Conservation (phyloP, 2,113 vertebrate species). For the Thinocorus orbignyianus region DNA sequence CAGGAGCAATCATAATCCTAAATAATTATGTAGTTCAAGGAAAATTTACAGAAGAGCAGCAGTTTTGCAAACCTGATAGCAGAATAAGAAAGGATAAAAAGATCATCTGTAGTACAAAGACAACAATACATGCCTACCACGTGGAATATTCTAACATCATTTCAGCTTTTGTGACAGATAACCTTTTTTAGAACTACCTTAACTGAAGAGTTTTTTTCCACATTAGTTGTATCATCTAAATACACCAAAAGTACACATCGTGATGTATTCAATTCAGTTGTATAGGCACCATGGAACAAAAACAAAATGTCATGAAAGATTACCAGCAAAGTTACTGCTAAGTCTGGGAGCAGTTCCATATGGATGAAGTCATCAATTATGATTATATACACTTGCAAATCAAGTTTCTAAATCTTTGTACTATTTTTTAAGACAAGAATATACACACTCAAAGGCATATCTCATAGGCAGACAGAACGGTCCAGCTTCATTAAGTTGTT, state of each 20-base stretch:
- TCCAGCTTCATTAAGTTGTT: not conserved
- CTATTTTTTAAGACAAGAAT: not conserved
- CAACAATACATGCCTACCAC: fast-evolving
- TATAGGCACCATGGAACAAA: not conserved
- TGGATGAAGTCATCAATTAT: not conserved
- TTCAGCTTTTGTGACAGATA: not conserved
- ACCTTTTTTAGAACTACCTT: not conserved
- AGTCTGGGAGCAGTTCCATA: not conserved
- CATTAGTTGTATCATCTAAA: not conserved
- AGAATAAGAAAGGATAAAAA: not conserved
- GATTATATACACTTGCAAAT: not conserved
- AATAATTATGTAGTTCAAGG: fast-evolving
- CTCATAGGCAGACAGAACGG: not conserved
- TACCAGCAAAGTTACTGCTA: not conserved
- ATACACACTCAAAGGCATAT: not conserved
- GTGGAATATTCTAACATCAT: not conserved
- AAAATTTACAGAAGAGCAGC: not conserved
- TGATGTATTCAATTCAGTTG: not conserved
- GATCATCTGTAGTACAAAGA: not conserved
- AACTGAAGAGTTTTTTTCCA: not conserved
- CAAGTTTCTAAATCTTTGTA: not conserved
- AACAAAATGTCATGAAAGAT: not conserved
- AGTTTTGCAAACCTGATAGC: not conserved
- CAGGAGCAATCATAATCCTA: not conserved
- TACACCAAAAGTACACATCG: not conserved